Conservation (phyloP, 2,113 vertebrate species). For the Haemorhous mexicanus region DNA sequence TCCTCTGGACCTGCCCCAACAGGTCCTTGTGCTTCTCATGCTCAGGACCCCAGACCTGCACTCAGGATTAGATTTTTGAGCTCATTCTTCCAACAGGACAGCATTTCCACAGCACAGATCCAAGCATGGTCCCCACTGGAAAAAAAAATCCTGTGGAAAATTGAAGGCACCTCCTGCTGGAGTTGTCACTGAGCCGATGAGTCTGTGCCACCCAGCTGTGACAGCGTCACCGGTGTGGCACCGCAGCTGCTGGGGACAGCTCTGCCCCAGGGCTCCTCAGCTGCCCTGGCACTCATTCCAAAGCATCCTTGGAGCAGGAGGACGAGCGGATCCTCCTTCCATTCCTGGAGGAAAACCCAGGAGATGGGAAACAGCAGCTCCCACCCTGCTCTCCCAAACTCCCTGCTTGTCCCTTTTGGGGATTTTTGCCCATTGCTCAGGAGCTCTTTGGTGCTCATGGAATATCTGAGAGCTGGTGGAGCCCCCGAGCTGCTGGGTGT, state of each 20-base stretch:
- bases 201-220: accelerated
- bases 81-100: accelerated
- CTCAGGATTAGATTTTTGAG: background rate
- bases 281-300: background rate
- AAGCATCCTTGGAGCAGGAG: background rate
- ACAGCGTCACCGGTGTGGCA: accelerated
- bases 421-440: accelerated
- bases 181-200: accelerated
- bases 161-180: background rate
- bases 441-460: background rate
- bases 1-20: background rate
- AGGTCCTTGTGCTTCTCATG: accelerated
- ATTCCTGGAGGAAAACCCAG: background rate
- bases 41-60: background rate
- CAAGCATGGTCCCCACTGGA: accelerated
- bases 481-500: background rate
- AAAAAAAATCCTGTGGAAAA: accelerated
- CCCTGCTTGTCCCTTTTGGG: background rate
- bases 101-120: background rate
- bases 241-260: background rate
- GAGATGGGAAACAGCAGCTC: background rate
- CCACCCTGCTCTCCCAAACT: background rate
- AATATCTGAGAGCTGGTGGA: background rate
- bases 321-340: background rate
- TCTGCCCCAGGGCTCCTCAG: background rate